These are phyloP conservation scores for Proteles cristata DNA, from an alignment of 2,113 vertebrate species.

Conservation along the genomic window DNA sequence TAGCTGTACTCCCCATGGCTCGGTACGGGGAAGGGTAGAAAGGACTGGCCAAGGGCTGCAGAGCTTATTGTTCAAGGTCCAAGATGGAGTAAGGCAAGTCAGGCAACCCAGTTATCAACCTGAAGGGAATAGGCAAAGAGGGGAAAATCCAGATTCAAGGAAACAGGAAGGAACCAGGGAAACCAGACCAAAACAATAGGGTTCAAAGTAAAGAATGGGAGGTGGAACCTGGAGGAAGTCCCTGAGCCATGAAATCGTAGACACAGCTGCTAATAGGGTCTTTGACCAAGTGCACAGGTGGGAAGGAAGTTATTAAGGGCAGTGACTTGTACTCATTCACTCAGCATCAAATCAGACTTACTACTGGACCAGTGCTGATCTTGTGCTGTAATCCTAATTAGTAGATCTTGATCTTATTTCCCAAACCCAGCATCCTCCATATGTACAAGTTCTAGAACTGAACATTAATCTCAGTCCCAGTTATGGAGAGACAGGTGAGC, in stretches of 20 bases:
- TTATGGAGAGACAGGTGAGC: background rate
- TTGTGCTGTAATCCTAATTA: background rate
- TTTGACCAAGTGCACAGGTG: slow-evolving; percentile 71
- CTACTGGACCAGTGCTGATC: background rate
- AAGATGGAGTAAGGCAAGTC: background rate
- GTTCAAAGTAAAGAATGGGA: slow-evolving; percentile 78
- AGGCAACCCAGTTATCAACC: slow-evolving; percentile 14
- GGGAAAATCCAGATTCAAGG: slow-evolving; percentile 73
- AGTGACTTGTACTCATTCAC: background rate
- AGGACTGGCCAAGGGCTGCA: background rate
- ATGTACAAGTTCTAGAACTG: background rate
- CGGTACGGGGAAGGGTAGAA: background rate
- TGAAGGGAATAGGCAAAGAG: slow-evolving; percentile 62
- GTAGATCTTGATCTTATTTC: background rate
- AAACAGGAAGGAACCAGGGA: slow-evolving; percentile 79
- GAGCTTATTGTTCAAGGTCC: background rate
- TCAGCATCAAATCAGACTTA: slow-evolving; percentile 17
- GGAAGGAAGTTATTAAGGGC: slow-evolving; percentile 64
- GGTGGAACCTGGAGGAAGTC: slow-evolving; percentile 74
- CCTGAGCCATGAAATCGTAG: slow-evolving; percentile 1
- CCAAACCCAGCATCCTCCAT: background rate
- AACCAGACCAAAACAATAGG: slow-evolving; percentile 77
- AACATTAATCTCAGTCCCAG: background rate
- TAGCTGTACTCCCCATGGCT: background rate
- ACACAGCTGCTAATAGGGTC: slow-evolving; percentile 63